Base-by-base conservation (phyloP, 2,888 invertebrate genomes). In the Steinernema carpocapsae region DNA sequence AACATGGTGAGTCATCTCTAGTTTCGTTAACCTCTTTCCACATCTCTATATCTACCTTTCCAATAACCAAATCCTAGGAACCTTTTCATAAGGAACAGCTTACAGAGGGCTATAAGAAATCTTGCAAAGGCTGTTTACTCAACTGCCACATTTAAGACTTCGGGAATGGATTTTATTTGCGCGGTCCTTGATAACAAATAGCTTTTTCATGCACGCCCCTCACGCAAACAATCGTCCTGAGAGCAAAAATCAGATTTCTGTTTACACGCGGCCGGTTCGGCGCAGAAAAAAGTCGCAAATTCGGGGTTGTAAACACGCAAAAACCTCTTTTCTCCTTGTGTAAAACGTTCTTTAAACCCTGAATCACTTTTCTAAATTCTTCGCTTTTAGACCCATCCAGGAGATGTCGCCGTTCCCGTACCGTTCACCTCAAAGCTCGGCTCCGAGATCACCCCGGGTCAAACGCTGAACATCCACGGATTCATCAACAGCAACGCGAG, bases 381-480 rank as follows among this genome's bases (percentile, higher is more conserved):
- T 37, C 10, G 10, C 37, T 43, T 76, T 76, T 42, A 76, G 76
- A n/a, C 70, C 19, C 77, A 76, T 51, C 75, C 72, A 1, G 73
- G 76, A 45, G 78, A 80, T 51, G 73, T 72, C 12, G 71, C 81
- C 46, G 74, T 81, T 29, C 80, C 82, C 17, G 82, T 84, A 14
- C 85, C 85, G 12, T 84, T 81, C 77, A 80, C 78, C 24, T 82
- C 84, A 37, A 78, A 80, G 56, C 75, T 85, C n/a, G 78, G 79
- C 12, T 76, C 80, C 22, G 78, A 80, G 26, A 76, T 84, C 70
- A 74, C 77, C 42, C 79, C 82, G 17, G 84, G 84, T 14, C 85
- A 85, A 75, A 84, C 84, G 17, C 75, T 85, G 64, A 80, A 77
- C 52, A 74, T 84, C 52, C 82, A 82, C 45, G 85, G 85, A 75